Base-by-base conservation (phyloP, 1,140 invertebrate genomes). In the Subanguina moxae region DNA sequence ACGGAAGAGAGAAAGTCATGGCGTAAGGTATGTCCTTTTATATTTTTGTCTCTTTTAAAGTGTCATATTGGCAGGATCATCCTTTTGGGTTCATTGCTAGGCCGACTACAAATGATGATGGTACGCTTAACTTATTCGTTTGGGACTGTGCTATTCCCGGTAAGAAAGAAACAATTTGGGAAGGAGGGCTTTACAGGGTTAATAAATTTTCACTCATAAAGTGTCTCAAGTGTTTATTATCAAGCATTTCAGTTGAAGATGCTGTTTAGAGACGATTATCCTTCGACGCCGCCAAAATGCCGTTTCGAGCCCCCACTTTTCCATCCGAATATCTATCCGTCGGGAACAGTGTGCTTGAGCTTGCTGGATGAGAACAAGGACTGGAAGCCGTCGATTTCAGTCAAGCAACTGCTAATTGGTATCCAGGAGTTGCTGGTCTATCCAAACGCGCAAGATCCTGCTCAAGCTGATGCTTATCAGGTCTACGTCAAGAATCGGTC, bases 221-320 rank as follows among this genome's bases (percentile, higher is more conserved):
- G 11, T 38, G 3, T 38, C 11, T 38, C 32, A 38, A 3, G 3
- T 38, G 32, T 38, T 38, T 38, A 3, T 5, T 11, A 5, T 11
- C 3, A 38, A 38, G 11, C 3, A 11, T 52, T 52, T 15, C 15
- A 52, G 48, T 83, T 99, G 38, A 87, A 92, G 43, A 98, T 99
- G 95, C 90, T 96, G 72, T 99, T 99, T 85, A 98, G 97, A 86
- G 95, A 99, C 83, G 96, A 99, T 82, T 99, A 97, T 84, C 96
- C 96, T n/a, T 95, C 93, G 28, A 95, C 93, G 80, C 95, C 96
- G 48, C 96, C 96, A 70, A 98, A 99, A 86, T 98, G 95, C 77
- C 97, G 97, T 87, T 99, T 98, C 86, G 95, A 98, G 83, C 96
- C 96, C 46, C 94, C 95, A 21, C 86, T 99, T 0, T 99, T 99